phyloP scores from a whole-genome alignment of 2,888 invertebrate species.

The Allolobophora icterica region DNA sequence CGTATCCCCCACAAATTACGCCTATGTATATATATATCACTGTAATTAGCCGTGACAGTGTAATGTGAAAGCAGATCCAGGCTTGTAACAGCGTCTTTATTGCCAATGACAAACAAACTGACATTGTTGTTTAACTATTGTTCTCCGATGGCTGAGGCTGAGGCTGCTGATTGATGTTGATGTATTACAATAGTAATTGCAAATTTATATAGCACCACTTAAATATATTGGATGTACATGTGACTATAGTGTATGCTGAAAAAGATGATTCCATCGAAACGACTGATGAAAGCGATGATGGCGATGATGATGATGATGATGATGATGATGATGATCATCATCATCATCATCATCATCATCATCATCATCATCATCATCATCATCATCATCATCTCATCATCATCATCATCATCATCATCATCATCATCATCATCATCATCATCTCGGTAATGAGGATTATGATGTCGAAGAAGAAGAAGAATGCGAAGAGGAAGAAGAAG shows the following conservation, averaged over 20 bases:
- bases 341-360: background rate
- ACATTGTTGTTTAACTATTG: no score
- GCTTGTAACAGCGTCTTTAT: background rate
- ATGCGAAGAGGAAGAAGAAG: no score
- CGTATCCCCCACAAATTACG: no score
- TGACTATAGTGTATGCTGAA: background rate
- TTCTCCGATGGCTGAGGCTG: no score
- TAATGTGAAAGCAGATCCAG: background rate
- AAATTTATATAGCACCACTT: no score
- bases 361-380: background rate
- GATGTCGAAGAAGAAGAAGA: no score
- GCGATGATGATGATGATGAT: background rate
- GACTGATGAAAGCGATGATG: background rate
- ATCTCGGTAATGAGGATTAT: no score
- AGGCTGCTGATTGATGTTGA: background rate
- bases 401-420: no score
- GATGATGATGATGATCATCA: conserved; percentile 29
- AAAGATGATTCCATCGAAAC: background rate
- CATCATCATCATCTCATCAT: background rate
- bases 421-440: background rate
- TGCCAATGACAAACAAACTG: background rate
- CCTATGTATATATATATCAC: no score
- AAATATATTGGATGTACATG: background rate
- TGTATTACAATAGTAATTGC: background rate
- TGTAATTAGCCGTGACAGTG: no score